Evolutionary conservation across 2,113 vertebrate species (phyloP), one percentile per base, ranked within the genome.

Genomic region (Pimephales promelas): DNA sequence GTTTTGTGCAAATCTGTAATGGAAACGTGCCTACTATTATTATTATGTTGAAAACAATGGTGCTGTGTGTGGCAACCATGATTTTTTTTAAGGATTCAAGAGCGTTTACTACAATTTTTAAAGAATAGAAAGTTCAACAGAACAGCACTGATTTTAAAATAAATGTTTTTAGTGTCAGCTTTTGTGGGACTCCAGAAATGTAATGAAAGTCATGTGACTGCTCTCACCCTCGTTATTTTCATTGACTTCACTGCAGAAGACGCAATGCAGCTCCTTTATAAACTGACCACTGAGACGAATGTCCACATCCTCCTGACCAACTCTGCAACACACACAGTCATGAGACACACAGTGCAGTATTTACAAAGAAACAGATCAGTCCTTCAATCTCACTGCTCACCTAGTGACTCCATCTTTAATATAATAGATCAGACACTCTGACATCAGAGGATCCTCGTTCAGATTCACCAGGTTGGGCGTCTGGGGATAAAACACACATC

Each of bases 371-470:
- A 52, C 54, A 68, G 16, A 40, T 16, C 47, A 57, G 14, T 75
- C 24, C 31, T 56, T 18, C 14, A 62, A 61, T 26, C 10, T 14
- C 71, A 59, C 1, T 56, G 6, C 6, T 40, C 86, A 96, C 96
- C 95, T 95, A 16, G 96, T 96, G 71, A 96, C 94, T 45, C 96
- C 96, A 87, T 96, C 96, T 91, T 96, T 96, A 92, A 96, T 96
- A 89, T 96, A 96, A 88, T 96, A 96, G 71, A 96, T 93, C 68
- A 96, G 93, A 89, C 96, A 96, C 82, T 96, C 96, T 0, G 96
- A 96, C 96, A 96, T 96, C 49, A 96, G 92, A 3, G 96, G 96
- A 82, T 96, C 96, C 90, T 96, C 96, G 71, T 96, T 96, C 86
- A 96, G 95, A 85, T 96, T 96, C 75, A 96, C 96, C 54, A 96